A percentile compares a stretch with the other conserved stretches of the same genome.
Conservation (phyloP, 2,113 vertebrate genomes). For the Heterocephalus glaber region DNA sequence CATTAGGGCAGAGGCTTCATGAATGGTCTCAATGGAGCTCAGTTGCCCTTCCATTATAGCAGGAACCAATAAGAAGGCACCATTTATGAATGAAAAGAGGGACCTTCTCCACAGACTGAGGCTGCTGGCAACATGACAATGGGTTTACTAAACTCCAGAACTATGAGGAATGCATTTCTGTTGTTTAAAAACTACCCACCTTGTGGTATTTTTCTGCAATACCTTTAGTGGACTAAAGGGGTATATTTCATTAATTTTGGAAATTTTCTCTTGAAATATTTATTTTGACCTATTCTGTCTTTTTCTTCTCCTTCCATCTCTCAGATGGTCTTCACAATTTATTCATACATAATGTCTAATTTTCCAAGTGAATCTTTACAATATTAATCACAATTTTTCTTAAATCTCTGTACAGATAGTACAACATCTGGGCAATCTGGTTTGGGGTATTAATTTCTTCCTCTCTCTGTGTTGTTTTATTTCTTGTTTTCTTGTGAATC, state of each 20-base stretch:
- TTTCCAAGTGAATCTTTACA: constrained; percentile 14
- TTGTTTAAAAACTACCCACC: neutral
- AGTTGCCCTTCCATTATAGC: rapidly evolving
- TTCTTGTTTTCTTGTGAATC: neutral
- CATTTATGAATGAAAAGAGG: neutral
- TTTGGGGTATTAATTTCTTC: neutral
- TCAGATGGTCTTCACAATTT: neutral
- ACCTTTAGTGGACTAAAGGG: neutral
- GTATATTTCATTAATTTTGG: neutral
- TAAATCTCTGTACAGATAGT: neutral
- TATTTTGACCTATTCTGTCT: neutral
- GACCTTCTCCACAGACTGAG: neutral
- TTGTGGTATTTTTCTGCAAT: neutral
- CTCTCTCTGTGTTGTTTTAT: neutral
- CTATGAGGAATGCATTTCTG: neutral
- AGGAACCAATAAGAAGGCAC: neutral
- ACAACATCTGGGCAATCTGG: neutral
- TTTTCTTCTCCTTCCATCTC: neutral
- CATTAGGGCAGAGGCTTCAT: neutral
- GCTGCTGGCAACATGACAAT: neutral
- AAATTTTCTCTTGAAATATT: constrained; percentile 21
- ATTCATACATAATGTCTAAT: neutral
- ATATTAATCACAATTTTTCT: neutral
- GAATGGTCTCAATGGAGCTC: too few relatives aligned
- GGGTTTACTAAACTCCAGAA: neutral